These are phyloP conservation scores for Neosilurus hyrtlii DNA, from an alignment of 2,797 vertebrate genomes.

Conservation along the genomic window DNA sequence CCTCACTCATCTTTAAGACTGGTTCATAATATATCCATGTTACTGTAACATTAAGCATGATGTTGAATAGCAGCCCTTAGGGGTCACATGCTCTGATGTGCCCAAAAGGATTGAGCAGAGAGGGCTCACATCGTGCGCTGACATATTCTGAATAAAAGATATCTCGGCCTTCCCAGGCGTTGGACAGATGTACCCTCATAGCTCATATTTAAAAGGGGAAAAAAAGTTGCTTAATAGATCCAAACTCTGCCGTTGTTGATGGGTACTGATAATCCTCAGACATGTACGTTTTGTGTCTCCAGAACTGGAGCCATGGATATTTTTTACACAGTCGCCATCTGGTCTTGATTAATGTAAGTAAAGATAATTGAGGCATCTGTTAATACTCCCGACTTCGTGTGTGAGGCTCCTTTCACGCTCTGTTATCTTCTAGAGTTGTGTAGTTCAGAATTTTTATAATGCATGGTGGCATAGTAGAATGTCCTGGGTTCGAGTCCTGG, in stretches of 20 bases:
- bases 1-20: background rate
- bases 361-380: slow-evolving; percentile 74
- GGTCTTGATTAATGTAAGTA: slow-evolving; percentile 75
- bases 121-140: slow-evolving; percentile 39
- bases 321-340: slow-evolving; percentile 61
- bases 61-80: background rate
- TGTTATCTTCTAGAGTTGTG: slow-evolving; percentile 28
- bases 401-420: background rate
- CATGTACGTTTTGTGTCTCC: slow-evolving; percentile 8
- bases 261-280: background rate
- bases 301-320: slow-evolving; percentile 26
- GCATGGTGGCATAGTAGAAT: too few relatives aligned
- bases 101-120: slow-evolving; percentile 17
- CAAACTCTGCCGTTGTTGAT: slow-evolving; percentile 7
- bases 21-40: background rate
- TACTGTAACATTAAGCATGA: background rate
- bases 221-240: background rate
- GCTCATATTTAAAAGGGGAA: slow-evolving; percentile 4
- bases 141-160: slow-evolving; percentile 10
- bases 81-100: background rate
- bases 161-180: slow-evolving; percentile 13
- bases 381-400: slow-evolving; percentile 57
- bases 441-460: background rate
- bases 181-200: background rate
- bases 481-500: too few relatives aligned